Base-by-base conservation (phyloP, 37 sponge, comb jelly and placozoan species). In the Halichondria panicea region DNA sequence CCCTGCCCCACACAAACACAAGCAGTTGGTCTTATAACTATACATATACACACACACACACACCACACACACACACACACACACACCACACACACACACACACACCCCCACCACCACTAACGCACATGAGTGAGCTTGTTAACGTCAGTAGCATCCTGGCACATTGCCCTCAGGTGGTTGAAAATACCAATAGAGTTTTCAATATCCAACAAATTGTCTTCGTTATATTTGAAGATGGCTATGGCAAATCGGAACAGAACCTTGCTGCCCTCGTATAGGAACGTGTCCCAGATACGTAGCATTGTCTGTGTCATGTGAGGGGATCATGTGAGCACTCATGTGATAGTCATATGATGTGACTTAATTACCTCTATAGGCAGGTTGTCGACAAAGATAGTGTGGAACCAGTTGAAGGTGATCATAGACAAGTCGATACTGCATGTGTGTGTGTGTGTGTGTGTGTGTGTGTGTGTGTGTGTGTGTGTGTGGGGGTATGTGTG, bases 391-490 rank as follows among this genome's bases (percentile, higher is more conserved):
- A 83, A 98, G 5, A 98, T 68, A 1, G 99, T 98, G 38, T 93
- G 91, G 70, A 98, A 98, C 99, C 99, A 98, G 89, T 98, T 94
- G 87, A 98, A 94, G 6, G 99, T 98, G 78, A 98, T 92, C 33
- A 92, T 89, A 2, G 93, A 87, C 45, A 92, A 83, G 50, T 98
- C 95, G 71, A 98, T 87, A 32, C 91, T 98, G 78, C 12, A 71
- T n/a, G n/a, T n/a, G n/a, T n/a, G n/a, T n/a, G n/a, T n/a, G n/a
- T n/a, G n/a, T n/a, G 2, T 43, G 57, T n/a, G 42, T 21, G 39
- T 3, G 43, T 39, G 53, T 12, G 18, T 12, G 18, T n/a, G n/a
- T n/a, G n/a, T n/a, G n/a, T n/a, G n/a, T n/a, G n/a, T n/a, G n/a
- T n/a, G n/a, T n/a, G n/a, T n/a, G n/a, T n/a, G n/a, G n/a, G n/a